Base-by-base conservation (phyloP, 53 echinoderm and acorn worm genomes). In the Hippasteria phrygiana region DNA sequence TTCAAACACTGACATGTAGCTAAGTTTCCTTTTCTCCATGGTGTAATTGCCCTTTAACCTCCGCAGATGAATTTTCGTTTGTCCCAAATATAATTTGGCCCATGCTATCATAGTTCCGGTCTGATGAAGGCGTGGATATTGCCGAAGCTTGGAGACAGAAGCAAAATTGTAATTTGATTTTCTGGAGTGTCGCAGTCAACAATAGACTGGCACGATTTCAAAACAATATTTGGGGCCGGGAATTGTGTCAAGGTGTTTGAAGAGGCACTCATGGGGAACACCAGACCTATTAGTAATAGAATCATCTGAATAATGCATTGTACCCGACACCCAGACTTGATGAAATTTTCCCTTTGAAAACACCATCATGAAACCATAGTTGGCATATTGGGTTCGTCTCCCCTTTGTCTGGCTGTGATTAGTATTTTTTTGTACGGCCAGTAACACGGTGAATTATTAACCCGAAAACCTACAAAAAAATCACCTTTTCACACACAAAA, bases 391-490 rank as follows among this genome's bases (percentile, higher is more conserved):
- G 64, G 56, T 81, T 81, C 64, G 40, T 12, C 56, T 31, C 40
- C 7, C 64, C 64, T 81, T 81, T 63, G 81, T 81, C 81, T 27
- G 64, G 56, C 78, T 11, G 65, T 27, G 42, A 31, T 64, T 59
- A 38, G 37, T n/a, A n/a, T 26, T 64, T 42, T 42, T 39, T 8
- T 64, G 24, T 16, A 38, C 43, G 16, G 41, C 41, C 81, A 81
- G 22, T 12, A 41, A 59, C 59, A 59, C 59, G 4, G 38, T 80
- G 81, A 64, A 81, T 81, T 81, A 81, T 81, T 81, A 81, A 65
- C 81, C 64, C 18, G 43, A 81, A 65, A 38, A 81, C 81, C 81
- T 65, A 40, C 35, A 17, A 79, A 81, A 75, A 56, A 81, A 65
- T 59, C 78, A 35, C 14, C n/a, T 36, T 55, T n/a, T 56, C 62